Base-by-base conservation (phyloP, 1,140 invertebrate species). In the Lamellibrachia luymesi region DNA sequence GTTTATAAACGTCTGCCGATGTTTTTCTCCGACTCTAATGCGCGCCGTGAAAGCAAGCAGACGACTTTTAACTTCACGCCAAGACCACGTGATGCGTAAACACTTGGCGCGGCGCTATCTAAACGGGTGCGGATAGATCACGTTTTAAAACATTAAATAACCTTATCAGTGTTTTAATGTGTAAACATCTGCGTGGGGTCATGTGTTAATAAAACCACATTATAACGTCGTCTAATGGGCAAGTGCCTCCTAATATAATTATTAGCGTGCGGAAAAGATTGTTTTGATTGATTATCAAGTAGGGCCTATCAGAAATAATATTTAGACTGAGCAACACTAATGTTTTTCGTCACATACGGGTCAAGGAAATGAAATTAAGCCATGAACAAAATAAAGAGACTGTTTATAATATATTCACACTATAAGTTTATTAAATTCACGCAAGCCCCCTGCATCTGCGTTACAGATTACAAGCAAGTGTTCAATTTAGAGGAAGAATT, bases 21-120 rank as follows among this genome's bases (percentile, higher is more conserved):
- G 64, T 80, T 80, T 80, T 80, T 80, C 64, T 80, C 64, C 64
- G 64, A 80, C 64, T 80, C 64, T 80, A 80, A 80, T 80, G 64
- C 64, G 64, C 64, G 64, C 64, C 64, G 13, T 80, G 64, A 80
- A 80, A 80, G 64, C 64, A 22, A 80, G 64, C 64, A 80, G 64
- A 80, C 64, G 64, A 80, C 64, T 80, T 80, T 80, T 80, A 80
- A 80, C 64, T 80, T 80, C 64, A 22, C 13, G 64, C 64, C 64
- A 22, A 80, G 64, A 80, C 25, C 64, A 80, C 64, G 64, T 80
- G 64, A 80, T 22, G 64, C 13, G 64, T 80, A 80, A 80, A 80
- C 64, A 80, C 64, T 80, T 80, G 64, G 64, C 64, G 64, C 64
- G 64, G 64, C 64, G 25, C 25, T 80, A 80, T 80, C 64, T 80